phyloP scores from a whole-genome alignment of 2,113 vertebrate species.

The Leucopsar rothschildi region DNA sequence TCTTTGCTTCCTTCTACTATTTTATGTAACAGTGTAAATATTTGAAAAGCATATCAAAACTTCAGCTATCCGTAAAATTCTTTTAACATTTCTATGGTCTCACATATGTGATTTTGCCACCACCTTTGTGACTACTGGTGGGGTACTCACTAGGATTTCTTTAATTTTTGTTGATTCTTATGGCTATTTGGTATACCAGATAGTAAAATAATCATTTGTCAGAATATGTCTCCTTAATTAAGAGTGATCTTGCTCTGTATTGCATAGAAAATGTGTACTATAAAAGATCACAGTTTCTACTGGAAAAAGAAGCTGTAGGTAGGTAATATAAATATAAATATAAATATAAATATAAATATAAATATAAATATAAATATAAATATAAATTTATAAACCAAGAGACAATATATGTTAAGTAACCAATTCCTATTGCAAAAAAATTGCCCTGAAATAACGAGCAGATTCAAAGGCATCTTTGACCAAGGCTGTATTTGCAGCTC shows the following conservation, averaged over 20 bases:
- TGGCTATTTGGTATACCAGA: neutral
- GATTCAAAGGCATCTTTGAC: neutral
- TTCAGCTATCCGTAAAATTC: neutral
- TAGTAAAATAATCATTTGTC: neutral
- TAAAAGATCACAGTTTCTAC: neutral
- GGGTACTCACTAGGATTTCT: neutral
- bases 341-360: too few species aligned
- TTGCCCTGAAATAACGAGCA: neutral
- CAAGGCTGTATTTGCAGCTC: neutral
- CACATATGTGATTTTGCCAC: neutral
- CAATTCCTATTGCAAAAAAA: neutral
- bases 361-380: too few species aligned
- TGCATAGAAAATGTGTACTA: neutral
- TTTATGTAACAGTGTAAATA: neutral
- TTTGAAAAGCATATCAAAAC: neutral
- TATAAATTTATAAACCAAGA: neutral
- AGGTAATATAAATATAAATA: neutral
- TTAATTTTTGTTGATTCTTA: neutral
- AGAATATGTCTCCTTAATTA: neutral
- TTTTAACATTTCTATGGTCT: neutral
- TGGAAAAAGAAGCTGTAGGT: neutral
- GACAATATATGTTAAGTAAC: neutral
- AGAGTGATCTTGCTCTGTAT: neutral
- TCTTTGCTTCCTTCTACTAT: neutral
- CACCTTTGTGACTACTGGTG: neutral